Evolutionary conservation across 1,140 invertebrate genomes (phyloP), one percentile per base, ranked within the genome.

Genomic region (Aphidius gifuensis): DNA sequence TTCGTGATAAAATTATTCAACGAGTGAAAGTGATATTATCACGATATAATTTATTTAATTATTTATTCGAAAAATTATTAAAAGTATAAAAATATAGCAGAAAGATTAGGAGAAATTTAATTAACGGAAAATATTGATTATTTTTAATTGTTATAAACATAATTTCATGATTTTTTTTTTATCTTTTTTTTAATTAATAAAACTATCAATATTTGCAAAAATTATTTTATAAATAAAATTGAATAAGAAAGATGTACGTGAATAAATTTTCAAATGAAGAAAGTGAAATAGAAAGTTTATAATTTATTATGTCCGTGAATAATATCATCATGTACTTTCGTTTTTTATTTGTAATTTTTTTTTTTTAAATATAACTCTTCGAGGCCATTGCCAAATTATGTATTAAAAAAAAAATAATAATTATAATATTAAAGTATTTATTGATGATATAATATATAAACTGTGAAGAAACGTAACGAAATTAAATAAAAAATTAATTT

Each of bases 261-360:
- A n/a, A 4, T n/a, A 38, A 16, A 9, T 7, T 61, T 51, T 44
- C 46, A 32, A 32, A 32, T 23, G 21, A 61, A 58, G 56, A 63
- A 63, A 63, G 61, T 63, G 43, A 61, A 65, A 53, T 65, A 65
- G 64, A 65, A 65, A 61, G 60, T 61, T 50, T 43, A 48, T 51
- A 64, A 48, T 64, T 51, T 42, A 64, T 64, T 64, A 64, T 42
- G 47, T 47, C 61, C 47, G 51, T 53, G 9, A 53, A 57, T 54
- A 46, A 39, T 49, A 55, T 61, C 47, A 32, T 32, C 23, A 45
- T 16, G 5, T 32, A 60, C 65, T 65, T 64, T 63, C 62, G 57
- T 66, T 66, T 56, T 48, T 21, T 56, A 23, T 16, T 49, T 60
- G 51, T 68, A 47, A 67, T 66, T 68, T 70, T 71, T 66, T 44